These are phyloP conservation scores for Nasonovia ribisnigri DNA, from an alignment of 2,888 invertebrate species.

Conservation along the genomic window DNA sequence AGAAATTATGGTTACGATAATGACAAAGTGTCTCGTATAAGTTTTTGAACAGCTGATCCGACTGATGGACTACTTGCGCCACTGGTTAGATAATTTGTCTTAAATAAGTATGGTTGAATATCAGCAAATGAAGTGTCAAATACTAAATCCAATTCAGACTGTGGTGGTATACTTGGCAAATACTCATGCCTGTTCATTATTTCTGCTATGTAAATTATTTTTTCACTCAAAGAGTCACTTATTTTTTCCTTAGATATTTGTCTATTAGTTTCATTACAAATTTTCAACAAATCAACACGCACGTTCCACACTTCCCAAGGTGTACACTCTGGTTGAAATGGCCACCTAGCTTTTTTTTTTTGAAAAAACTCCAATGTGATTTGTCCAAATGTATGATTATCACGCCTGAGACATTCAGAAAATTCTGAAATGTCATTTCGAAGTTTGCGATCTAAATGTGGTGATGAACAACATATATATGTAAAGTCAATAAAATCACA, in stretches of 20 bases:
- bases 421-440: slow-evolving; percentile 83
- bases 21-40: slow-evolving; percentile 87
- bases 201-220: slow-evolving; percentile 94
- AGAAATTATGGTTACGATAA: slow-evolving; percentile 47
- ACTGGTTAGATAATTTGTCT: slow-evolving; percentile 80
- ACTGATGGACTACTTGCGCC: slow-evolving; percentile 85
- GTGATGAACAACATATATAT: slow-evolving; percentile 91
- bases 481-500: slow-evolving; percentile 98
- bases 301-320: slow-evolving; percentile 99
- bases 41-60: slow-evolving; percentile 89
- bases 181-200: slow-evolving; percentile 96
- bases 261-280: slow-evolving; percentile 88
- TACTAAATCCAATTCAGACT: slow-evolving; percentile 90
- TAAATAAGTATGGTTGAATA: slow-evolving; percentile 91
- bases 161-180: slow-evolving; percentile 94
- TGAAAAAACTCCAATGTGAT: slow-evolving; percentile 97
- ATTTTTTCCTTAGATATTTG: slow-evolving; percentile 89
- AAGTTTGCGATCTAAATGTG: slow-evolving; percentile 79
- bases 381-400: slow-evolving; percentile 79
- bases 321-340: slow-evolving; percentile 88
- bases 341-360: slow-evolving; percentile 89
- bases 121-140: slow-evolving; percentile 95
- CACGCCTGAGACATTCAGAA: slow-evolving; percentile 82
- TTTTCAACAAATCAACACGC: slow-evolving; percentile 86
- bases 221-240: slow-evolving; percentile 89